Evolutionary conservation across 2,797 vertebrate genomes (phyloP).

Genomic region (Cheirogaleus major): DNA sequence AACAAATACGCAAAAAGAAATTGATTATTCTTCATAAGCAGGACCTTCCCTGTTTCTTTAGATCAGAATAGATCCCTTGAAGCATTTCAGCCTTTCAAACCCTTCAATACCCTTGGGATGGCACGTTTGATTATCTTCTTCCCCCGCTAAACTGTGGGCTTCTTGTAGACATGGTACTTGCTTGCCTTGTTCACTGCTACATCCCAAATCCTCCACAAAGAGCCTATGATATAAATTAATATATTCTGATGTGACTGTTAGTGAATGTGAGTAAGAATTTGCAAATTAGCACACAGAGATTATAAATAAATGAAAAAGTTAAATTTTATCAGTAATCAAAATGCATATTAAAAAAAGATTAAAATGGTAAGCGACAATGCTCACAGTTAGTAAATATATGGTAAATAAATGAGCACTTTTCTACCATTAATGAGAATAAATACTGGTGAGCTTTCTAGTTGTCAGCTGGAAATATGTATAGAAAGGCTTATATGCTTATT

Average conservation of each 20-base stretch:
- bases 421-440: not conserved
- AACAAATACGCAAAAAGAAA: not conserved
- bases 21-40: not conserved
- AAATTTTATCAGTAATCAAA: conserved; percentile 2
- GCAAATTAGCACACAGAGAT: not conserved
- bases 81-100: not conserved
- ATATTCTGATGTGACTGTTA: not conserved
- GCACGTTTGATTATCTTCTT: not conserved
- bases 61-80: not conserved
- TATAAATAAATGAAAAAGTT: not conserved
- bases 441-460: not conserved
- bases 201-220: not conserved
- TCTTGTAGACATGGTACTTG: not conserved
- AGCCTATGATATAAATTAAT: not conserved
- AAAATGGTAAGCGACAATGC: not conserved
- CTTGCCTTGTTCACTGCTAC: not conserved
- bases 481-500: not conserved
- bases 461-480: not conserved
- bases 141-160: not conserved
- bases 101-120: not conserved
- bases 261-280: not conserved
- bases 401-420: not conserved
- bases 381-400: not conserved
- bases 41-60: not conserved
- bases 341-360: not conserved